These are phyloP conservation scores for Polydesmus complanatus DNA, from an alignment of 2,888 invertebrate species.

Conservation along the genomic window DNA sequence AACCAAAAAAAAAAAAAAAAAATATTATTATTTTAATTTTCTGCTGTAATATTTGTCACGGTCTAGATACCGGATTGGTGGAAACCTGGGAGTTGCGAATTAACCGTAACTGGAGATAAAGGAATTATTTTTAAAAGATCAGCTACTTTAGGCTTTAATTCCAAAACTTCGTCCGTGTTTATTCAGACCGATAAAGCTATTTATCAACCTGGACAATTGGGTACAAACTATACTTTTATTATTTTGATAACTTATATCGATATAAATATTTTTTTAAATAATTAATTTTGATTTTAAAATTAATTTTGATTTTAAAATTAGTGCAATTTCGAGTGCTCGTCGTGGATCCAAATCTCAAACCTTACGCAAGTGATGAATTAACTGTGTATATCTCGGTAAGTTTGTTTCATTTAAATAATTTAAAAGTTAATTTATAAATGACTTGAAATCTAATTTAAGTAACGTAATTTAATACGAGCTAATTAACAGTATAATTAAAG, in stretches of 20 bases:
- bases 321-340: constrained; percentile 35
- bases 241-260: background rate
- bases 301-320: constrained; percentile 13
- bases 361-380: constrained; percentile 29
- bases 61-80: background rate
- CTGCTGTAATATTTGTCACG: background rate
- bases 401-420: too few relatives aligned
- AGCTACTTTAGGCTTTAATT: constrained; percentile 24
- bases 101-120: constrained; percentile 12
- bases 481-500: too few relatives aligned
- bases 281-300: background rate
- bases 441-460: too few relatives aligned
- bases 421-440: too few relatives aligned
- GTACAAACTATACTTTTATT: constrained; percentile 8
- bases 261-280: background rate
- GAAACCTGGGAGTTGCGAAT: background rate
- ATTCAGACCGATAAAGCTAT: constrained; percentile 35
- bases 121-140: constrained; percentile 20
- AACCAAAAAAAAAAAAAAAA: too few relatives aligned
- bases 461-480: too few relatives aligned
- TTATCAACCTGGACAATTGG: constrained; percentile 31
- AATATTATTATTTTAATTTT: too few relatives aligned
- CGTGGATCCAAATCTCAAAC: constrained; percentile 33
- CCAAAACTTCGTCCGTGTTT: constrained; percentile 31
- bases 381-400: constrained; percentile 29